A percentile compares a stretch with the other conserved stretches of the same genome.
Evolutionary conservation across 2,113 vertebrate species (phyloP).

Genomic region (Chitala chitala): DNA sequence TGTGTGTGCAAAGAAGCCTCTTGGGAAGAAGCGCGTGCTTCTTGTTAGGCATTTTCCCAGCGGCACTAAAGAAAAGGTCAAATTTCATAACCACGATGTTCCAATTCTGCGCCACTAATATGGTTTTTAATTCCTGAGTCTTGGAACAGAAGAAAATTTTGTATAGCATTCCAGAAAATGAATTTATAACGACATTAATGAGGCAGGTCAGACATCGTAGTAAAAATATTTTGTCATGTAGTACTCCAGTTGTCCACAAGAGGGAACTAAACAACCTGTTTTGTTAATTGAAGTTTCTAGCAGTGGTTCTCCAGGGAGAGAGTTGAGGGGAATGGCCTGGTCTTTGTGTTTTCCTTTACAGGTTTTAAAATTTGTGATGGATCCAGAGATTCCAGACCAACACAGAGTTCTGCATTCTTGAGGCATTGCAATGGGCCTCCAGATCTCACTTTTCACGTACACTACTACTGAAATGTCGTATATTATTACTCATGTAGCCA

Average conservation of each 20-base stretch:
- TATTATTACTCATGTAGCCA: not conserved
- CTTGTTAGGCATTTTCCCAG: not conserved
- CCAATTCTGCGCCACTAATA: not conserved
- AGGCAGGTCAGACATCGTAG: not conserved
- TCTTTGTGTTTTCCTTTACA: constrained; percentile 2
- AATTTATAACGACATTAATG: not conserved
- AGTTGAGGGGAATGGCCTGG: not conserved
- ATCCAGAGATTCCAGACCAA: constrained; percentile 7
- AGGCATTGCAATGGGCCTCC: not conserved
- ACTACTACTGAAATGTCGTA: not conserved
- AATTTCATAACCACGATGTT: not conserved
- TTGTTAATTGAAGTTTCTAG: not conserved
- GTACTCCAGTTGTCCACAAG: constrained; percentile 37
- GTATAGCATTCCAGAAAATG: not conserved
- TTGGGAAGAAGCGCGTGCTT: not conserved
- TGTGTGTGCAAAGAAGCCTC: too few species aligned
- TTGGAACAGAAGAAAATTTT: not conserved
- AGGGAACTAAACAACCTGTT: constrained; percentile 43
- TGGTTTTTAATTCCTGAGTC: too few species aligned
- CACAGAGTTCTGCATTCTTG: not conserved
- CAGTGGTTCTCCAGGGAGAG: not conserved
- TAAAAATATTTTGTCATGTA: not conserved
- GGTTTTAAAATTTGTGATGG: not conserved
- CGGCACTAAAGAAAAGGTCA: not conserved
- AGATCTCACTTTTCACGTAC: not conserved